These are phyloP conservation scores for Ursus arctos DNA, from an alignment of 2,113 vertebrate species.

Conservation along the genomic window DNA sequence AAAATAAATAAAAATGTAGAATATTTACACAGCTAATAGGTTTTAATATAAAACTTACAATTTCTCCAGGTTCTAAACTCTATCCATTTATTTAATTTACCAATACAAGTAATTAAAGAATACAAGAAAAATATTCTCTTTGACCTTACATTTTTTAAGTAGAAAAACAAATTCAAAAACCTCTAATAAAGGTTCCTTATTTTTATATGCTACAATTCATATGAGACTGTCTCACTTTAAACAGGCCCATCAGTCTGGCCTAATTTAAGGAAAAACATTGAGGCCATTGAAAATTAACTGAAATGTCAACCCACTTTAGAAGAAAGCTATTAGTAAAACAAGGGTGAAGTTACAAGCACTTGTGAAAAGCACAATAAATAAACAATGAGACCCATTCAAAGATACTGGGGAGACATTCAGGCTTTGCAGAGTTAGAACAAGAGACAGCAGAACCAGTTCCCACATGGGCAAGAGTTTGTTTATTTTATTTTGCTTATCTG, in stretches of 20 bases:
- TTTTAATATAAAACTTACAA: conserved; percentile 50
- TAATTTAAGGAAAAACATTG: conserved; percentile 58
- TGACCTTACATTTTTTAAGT: conserved; percentile 16
- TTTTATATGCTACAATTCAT: conserved; percentile 60
- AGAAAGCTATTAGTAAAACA: conserved; percentile 69
- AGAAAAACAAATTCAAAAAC: conserved; percentile 58
- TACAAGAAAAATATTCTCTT: not conserved
- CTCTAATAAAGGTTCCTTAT: conserved; percentile 40
- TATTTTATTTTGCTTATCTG: conserved; percentile 78
- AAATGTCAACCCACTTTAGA: conserved; percentile 69
- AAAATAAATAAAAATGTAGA: conserved; percentile 17
- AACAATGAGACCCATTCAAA: conserved; percentile 80
- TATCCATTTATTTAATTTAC: conserved; percentile 34
- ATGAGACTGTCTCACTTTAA: conserved; percentile 47
- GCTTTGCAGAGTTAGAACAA: conserved; percentile 53
- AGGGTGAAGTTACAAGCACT: conserved; percentile 58
- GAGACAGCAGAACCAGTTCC: conserved; percentile 67
- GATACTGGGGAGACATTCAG: conserved; percentile 3
- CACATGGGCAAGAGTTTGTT: conserved; percentile 56
- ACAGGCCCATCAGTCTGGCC: conserved; percentile 51
- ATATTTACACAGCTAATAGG: not conserved
- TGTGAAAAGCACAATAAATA: conserved; percentile 71
- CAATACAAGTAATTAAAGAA: conserved; percentile 45
- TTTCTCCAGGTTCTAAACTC: not conserved
- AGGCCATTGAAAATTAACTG: conserved; percentile 64